Base-by-base conservation (phyloP, 1,140 invertebrate genomes). In the Tetraneura akinire region DNA sequence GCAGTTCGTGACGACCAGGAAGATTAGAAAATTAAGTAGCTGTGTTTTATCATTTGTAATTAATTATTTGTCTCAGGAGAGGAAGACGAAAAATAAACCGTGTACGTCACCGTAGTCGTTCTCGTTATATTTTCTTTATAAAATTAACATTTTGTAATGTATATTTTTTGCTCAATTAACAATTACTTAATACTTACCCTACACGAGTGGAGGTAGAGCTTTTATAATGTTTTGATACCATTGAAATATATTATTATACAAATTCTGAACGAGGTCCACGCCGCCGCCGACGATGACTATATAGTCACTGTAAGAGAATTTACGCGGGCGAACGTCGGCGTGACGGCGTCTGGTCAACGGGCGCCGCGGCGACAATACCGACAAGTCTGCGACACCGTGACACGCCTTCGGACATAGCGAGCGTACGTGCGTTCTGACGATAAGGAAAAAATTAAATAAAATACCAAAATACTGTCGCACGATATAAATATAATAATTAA, bases 101-200 rank as follows among this genome's bases (percentile, higher is more conserved):
- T 8, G 8, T 37, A 37, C 32, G 32, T 8, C 32, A 37, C n/a
- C n/a, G n/a, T n/a, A n/a, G n/a, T n/a, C n/a, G n/a, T n/a, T n/a
- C n/a, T n/a, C n/a, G n/a, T n/a, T n/a, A n/a, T n/a, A n/a, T 37
- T 37, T 4, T 37, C 32, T 37, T 3, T 37, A 4, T 37, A 37
- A 3, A 4, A 37, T 37, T 37, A 37, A n/a, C 8, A 37, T 37
- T 37, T 37, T 8, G 8, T 37, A 8, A 4, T 37, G 3, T 4
- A 4, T 37, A 37, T 37, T 37, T 37, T 37, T 4, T 37, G 32
- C 8, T 60, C n/a, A n/a, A n/a, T n/a, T n/a, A n/a, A n/a, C n/a
- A n/a, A n/a, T n/a, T n/a, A n/a, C n/a, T n/a, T n/a, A n/a, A n/a
- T 60, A 60, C 57, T 60, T 60, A 60, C 57, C 32, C 14, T 60